Conservation (phyloP, 1,140 invertebrate genomes). For the Pseudobourletiella spinata region DNA sequence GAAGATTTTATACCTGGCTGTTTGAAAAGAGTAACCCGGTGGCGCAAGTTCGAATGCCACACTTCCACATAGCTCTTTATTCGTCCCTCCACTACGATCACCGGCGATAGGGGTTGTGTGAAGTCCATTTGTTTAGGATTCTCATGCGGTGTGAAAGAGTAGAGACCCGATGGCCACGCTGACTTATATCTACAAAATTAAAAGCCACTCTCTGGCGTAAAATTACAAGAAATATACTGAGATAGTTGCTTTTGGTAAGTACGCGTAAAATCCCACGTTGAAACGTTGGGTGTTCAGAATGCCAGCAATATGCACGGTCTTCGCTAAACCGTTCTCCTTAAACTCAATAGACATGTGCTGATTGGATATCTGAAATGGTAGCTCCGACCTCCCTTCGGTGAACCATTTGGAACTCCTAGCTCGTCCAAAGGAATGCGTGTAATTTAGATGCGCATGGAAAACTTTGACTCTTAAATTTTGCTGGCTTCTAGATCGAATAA, state of each 20-base stretch:
- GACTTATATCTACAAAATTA: slow-evolving; percentile 51
- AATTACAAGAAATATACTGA: too few species aligned
- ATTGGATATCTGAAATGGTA: slow-evolving; percentile 47
- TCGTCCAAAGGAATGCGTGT: too few species aligned
- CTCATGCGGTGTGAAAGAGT: slow-evolving; percentile 87
- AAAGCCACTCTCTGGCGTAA: slow-evolving; percentile 44
- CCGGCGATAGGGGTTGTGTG: slow-evolving; percentile 43
- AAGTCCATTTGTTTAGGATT: slow-evolving; percentile 42
- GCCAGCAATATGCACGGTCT: slow-evolving; percentile 48
- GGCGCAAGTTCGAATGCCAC: slow-evolving; percentile 57
- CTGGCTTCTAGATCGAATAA: too few species aligned
- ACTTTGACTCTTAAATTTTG: too few species aligned
- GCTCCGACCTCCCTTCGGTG: too few species aligned
- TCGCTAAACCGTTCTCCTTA: slow-evolving; percentile 54
- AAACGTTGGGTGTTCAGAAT: too few species aligned
- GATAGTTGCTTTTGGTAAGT: too few species aligned
- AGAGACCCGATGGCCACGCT: slow-evolving; percentile 80
- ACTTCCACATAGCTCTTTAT: slow-evolving; percentile 61
- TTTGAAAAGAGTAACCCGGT: too few species aligned
- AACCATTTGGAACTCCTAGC: too few species aligned
- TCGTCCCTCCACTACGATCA: slow-evolving; percentile 57
- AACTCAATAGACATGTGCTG: slow-evolving; percentile 54
- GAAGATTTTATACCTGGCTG: too few species aligned
- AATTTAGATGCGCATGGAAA: too few species aligned
- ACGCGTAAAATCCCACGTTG: too few species aligned